These are phyloP conservation scores for Cossypha polioptera DNA, from an alignment of 2,797 vertebrate genomes.

Conservation along the genomic window DNA sequence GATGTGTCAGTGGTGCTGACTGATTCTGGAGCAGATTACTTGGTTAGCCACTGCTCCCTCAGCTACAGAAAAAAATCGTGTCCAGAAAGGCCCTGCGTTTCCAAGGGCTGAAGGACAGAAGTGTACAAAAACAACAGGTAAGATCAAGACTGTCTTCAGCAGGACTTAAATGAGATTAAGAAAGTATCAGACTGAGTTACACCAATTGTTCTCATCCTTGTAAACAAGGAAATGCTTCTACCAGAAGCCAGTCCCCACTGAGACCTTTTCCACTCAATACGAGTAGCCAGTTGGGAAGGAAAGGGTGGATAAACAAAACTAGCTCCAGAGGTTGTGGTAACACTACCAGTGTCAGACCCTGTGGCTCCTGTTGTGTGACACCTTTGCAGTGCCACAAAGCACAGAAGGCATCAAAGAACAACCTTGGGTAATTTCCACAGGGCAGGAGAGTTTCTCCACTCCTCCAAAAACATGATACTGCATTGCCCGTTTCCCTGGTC, in stretches of 20 bases:
- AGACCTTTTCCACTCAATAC: neutral
- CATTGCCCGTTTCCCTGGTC: neutral
- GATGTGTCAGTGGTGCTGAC: neutral
- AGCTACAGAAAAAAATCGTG: neutral
- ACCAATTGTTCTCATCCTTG: neutral
- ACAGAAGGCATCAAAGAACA: neutral
- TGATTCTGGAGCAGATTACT: neutral
- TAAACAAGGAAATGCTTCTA: neutral
- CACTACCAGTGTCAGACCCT: neutral
- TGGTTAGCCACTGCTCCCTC: neutral
- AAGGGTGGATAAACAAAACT: neutral
- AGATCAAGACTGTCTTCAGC: neutral
- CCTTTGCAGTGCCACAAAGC: neutral
- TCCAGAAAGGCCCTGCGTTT: neutral
- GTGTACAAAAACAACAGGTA: neutral
- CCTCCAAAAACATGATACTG: neutral
- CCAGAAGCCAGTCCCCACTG: neutral
- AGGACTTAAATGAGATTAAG: neutral
- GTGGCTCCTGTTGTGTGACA: fast-evolving
- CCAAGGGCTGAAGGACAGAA: neutral
- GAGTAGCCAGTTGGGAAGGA: neutral
- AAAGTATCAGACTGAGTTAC: neutral
- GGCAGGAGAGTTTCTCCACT: neutral
- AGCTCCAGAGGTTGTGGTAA: neutral
- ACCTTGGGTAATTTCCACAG: neutral